Base-by-base conservation (phyloP, 2,113 vertebrate species). In the Struthidea cinerea region DNA sequence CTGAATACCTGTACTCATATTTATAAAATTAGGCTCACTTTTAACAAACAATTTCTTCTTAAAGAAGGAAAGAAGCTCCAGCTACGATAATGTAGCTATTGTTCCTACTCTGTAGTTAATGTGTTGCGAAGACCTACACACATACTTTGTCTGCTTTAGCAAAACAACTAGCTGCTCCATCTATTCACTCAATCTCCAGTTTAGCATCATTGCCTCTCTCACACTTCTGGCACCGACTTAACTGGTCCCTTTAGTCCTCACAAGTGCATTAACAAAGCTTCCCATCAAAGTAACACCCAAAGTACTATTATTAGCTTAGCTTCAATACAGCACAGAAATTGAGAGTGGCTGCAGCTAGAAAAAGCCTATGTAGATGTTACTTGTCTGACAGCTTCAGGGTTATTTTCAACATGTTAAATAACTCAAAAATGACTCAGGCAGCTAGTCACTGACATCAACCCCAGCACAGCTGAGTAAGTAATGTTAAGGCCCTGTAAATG, bases 391-490 rank as follows among this genome's bases (percentile, higher is more conserved):
- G 92, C 73, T 94, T 86, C 85, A 88, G 92, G 82, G 79, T 93
- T 92, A 95, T 74, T 93, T 82, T 91, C 82, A 86, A 84, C 82
- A 80, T 27, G 33, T 80, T 89, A 96, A 96, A 91, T 93, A 91
- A 93, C 89, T 91, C 74, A 91, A 73, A 96, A 94, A 93, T 89
- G 2, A 96, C 70, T 96, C 70, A 94, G 61, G 84, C 84, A 85
- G 87, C 77, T 85, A 92, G 87, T 93, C 92, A 87, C 75, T 67
- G 87, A 94, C 89, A 96, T 74, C 92, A 89, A 63, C 74, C 61
- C 37, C 70, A 85, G 70, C 84, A 93, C 87, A 89, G 93, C 80
- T 92, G 92, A 95, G 70, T 89, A 96, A 94, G 79, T 94, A 87
- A 91, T 70, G 89, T 79, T 84, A 91, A 95, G 91, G 89, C 74